Evolutionary conservation across 2,888 invertebrate genomes (phyloP), one percentile per base, ranked within the genome.

Genomic region (Halocaridina rubra): DNA sequence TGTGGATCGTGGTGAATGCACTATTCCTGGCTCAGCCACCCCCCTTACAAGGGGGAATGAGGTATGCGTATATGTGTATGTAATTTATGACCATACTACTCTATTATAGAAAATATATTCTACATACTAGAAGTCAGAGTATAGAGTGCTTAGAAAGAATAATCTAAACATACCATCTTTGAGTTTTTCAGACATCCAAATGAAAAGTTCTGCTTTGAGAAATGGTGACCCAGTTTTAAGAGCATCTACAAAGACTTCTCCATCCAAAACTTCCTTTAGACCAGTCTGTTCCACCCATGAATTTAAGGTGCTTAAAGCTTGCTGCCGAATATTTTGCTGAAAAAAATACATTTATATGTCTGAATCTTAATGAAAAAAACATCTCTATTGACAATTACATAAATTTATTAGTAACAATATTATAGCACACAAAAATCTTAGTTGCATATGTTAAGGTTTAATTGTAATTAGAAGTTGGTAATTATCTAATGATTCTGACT

Each of bases 171-270:
- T 2, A 89, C 90, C 89, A 88, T 93, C 93, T 0, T 96, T 95
- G 89, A 98, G 91, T 89, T 95, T 95, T 85, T 95, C 95, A 0
- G 95, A 93, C 71, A 98, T 91, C 98, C 98, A 98, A 86, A 93
- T 93, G 93, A 97, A 94, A 82, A 98, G 91, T 91, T 97, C 96
- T 0, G 94, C 93, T 81, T 96, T 93, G 0, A 97, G 92, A 61
- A 94, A 93, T 0, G 98, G 98, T 64, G 96, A 96, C 81, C 97
- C 97, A 0, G 93, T 91, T 90, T 95, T 96, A 3, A 98, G 92
- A 0, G 96, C 96, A 91, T 98, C 97, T 16, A 93, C 93, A 87
- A 98, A 93, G 93, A 97, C 96, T 92, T 98, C 98, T 1, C 94
- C 95, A 81, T 98, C 98, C 85, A 97, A 95, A 89, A 95, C 94